phyloP scores from a whole-genome alignment of 2,113 vertebrate species.

The Cephalopholis sonnerati region DNA sequence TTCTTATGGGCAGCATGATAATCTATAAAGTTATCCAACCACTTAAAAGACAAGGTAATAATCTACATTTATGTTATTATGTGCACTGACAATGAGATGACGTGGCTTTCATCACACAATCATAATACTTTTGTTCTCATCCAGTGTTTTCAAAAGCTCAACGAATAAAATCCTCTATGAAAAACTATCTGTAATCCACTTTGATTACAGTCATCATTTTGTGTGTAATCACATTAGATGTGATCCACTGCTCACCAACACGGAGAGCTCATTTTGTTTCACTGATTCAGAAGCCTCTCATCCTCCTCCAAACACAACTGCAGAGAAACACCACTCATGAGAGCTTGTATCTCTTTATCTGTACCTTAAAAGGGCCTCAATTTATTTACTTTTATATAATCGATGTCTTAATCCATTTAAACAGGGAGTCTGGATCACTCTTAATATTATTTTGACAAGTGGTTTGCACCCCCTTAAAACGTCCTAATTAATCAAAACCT shows the following conservation, averaged over 20 bases:
- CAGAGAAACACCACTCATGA: background rate
- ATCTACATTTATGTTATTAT: background rate
- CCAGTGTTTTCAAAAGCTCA: background rate
- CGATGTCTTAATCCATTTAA: background rate
- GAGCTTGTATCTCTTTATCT: background rate
- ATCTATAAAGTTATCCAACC: background rate
- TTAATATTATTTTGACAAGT: background rate
- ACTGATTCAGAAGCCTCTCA: background rate
- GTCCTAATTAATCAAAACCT: background rate
- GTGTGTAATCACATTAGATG: background rate
- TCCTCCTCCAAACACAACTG: background rate
- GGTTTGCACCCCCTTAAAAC: background rate
- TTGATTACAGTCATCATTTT: background rate
- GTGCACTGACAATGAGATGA: background rate
- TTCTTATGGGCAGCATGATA: background rate
- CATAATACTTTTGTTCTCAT: background rate
- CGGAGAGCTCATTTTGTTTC: background rate
- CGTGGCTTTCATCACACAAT: background rate
- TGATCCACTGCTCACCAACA: background rate
- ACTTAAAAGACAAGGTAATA: background rate
- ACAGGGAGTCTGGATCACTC: background rate
- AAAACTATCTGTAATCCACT: slow-evolving; percentile 13
- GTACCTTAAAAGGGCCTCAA: background rate
- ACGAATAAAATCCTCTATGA: background rate
- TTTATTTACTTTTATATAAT: background rate